Evolutionary conservation across 2,888 invertebrate genomes (phyloP).

Genomic region (Metellina segmentata): DNA sequence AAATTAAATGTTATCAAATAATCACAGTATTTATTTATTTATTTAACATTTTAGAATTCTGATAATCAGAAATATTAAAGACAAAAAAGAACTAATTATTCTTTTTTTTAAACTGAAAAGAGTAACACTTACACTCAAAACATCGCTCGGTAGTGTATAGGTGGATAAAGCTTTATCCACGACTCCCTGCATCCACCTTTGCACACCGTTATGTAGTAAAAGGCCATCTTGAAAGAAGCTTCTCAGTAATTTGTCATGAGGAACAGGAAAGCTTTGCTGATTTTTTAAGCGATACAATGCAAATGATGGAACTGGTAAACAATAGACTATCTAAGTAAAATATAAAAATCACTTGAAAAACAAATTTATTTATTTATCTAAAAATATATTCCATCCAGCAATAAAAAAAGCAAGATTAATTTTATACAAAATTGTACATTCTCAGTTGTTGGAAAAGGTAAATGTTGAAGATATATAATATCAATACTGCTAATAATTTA

Average conservation of each 20-base stretch:
- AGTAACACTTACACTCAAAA: conserved; percentile 1
- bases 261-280: background rate
- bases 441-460: no score
- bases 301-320: conserved; percentile 44
- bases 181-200: conserved; percentile 72
- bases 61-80: no score
- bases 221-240: conserved; percentile 45
- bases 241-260: conserved; percentile 1
- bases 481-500: no score
- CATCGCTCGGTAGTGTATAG: background rate
- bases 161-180: conserved; percentile 56
- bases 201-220: conserved; percentile 51
- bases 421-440: no score
- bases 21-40: no score
- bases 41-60: no score
- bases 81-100: no score
- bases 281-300: conserved; percentile 35
- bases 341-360: background rate
- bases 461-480: no score
- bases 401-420: background rate
- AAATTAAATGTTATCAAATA: no score
- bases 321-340: conserved; percentile 37
- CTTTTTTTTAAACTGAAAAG: no score
- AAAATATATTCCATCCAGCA: no score
- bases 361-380: background rate